Conservation (phyloP, 2,888 invertebrate species). For the Caenorhabditis auriculariae region DNA sequence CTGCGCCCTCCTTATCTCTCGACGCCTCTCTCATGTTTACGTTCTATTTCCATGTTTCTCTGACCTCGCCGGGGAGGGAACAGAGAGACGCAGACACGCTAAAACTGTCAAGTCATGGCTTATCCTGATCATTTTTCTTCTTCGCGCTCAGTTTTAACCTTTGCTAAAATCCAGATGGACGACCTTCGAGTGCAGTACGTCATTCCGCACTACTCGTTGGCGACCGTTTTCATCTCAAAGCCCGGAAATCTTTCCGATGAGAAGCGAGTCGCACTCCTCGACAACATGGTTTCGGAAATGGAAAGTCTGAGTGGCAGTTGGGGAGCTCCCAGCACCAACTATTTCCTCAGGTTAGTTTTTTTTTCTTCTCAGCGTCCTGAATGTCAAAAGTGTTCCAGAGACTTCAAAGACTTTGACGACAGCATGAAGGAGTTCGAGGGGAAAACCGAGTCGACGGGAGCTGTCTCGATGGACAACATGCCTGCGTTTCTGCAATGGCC, state of each 20-base stretch:
- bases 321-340: slow-evolving; percentile 48
- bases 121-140: not conserved
- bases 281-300: slow-evolving; percentile 47
- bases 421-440: slow-evolving; percentile 25
- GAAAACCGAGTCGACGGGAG: slow-evolving; percentile 1
- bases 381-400: slow-evolving; percentile 4
- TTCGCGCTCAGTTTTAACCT: not conserved
- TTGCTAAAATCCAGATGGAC: slow-evolving; percentile 45
- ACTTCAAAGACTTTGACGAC: slow-evolving; percentile 28
- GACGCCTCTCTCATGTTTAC: too few relatives aligned
- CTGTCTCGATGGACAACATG: slow-evolving; percentile 18
- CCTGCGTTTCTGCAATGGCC: slow-evolving; percentile 52
- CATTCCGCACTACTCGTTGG: slow-evolving; percentile 52
- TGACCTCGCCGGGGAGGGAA: too few relatives aligned
- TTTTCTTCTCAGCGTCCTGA: not conserved
- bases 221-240: slow-evolving; percentile 46
- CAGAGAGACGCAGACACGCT: too few relatives aligned
- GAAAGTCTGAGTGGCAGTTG: slow-evolving; percentile 50
- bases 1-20: too few relatives aligned
- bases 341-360: slow-evolving; percentile 25
- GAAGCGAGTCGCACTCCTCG: slow-evolving; percentile 15
- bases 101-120: too few relatives aligned
- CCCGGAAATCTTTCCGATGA: slow-evolving; percentile 51
- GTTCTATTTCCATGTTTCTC: too few relatives aligned
- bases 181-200: slow-evolving; percentile 56